Conservation (phyloP, 2,888 invertebrate species). For the Folsomia manolachei region DNA sequence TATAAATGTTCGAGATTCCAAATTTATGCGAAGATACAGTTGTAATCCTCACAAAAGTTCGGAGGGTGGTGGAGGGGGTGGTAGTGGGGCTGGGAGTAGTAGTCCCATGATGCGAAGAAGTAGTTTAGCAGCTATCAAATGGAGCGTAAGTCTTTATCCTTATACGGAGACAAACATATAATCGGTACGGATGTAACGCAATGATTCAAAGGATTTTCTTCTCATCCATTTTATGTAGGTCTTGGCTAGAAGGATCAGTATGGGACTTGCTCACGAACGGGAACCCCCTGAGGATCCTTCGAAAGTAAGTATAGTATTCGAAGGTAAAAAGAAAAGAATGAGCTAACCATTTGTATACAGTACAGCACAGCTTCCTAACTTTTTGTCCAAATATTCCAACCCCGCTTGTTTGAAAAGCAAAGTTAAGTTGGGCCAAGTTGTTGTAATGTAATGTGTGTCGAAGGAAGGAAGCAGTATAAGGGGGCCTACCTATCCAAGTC, state of each 20-base stretch:
- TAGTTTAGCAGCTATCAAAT: conserved; percentile 50
- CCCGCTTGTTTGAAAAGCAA: too few relatives aligned
- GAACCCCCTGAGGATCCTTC: conserved; percentile 50
- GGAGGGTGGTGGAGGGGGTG: conserved; percentile 12
- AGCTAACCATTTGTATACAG: neutral
- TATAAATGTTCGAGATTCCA: conserved; percentile 21
- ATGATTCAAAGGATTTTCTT: too few relatives aligned
- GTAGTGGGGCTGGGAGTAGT: conserved; percentile 22
- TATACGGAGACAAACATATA: too few relatives aligned
- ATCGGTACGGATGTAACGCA: too few relatives aligned
- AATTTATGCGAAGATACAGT: conserved; percentile 40
- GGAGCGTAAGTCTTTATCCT: too few relatives aligned
- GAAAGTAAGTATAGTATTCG: conserved; percentile 47
- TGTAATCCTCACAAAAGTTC: conserved; percentile 42
- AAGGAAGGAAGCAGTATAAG: neutral
- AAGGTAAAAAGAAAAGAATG: too few relatives aligned
- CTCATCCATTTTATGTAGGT: conserved; percentile 48
- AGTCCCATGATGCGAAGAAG: conserved; percentile 47
- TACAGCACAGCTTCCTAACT: neutral
- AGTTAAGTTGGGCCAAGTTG: too few relatives aligned
- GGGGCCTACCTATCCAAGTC: too few relatives aligned
- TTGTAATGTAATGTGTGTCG: neutral
- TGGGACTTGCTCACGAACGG: conserved; percentile 49
- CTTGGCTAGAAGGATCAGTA: conserved; percentile 49
- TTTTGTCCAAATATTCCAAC: neutral